Base-by-base conservation (phyloP, 2,888 invertebrate species). In the Leptinotarsa haldemani region DNA sequence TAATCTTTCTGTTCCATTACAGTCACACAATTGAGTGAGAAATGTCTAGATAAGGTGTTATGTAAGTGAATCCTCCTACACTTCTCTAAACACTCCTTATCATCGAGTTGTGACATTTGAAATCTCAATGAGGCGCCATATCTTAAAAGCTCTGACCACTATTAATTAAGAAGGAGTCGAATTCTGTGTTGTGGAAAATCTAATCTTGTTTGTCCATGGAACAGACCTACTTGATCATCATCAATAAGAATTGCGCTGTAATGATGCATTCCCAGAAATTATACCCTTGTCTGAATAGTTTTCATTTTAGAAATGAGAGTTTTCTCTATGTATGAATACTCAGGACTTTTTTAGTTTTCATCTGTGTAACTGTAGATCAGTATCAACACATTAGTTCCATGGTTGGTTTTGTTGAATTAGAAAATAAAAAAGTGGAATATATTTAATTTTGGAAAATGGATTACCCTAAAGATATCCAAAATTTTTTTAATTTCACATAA, bases 81-180 rank as follows among this genome's bases (percentile, higher is more conserved):
- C 73, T 67, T 64, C 65, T 66, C 69, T 46, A 61, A 75, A 77
- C 73, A 74, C 76, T 68, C 65, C 65, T 75, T 79, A 79, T 79
- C 79, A 69, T 20, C 46, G 9, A 69, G 63, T 77, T 76, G 78
- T 80, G 80, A 80, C 79, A 74, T 75, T 76, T 78, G 79, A 80
- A 82, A 82, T 80, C 81, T 81, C 78, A 79, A 80, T 79, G 77
- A 78, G 82, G 81, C 80, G 81, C 81, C 81, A 77, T 79, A 80
- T 80, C 79, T 80, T 74, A 75, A 79, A 69, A 68, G 70, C 75
- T 74, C 50, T 74, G 73, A 75, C 77, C 79, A 79, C 80, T 80
- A 80, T 82, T 81, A 81, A 82, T 81, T 81, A 82, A 82, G 76
- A 63, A 47, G 68, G 64, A 71, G 53, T 48, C 18, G 69, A 61